phyloP scores from a whole-genome alignment of 2,113 vertebrate species.

The Callipepla squamata region DNA sequence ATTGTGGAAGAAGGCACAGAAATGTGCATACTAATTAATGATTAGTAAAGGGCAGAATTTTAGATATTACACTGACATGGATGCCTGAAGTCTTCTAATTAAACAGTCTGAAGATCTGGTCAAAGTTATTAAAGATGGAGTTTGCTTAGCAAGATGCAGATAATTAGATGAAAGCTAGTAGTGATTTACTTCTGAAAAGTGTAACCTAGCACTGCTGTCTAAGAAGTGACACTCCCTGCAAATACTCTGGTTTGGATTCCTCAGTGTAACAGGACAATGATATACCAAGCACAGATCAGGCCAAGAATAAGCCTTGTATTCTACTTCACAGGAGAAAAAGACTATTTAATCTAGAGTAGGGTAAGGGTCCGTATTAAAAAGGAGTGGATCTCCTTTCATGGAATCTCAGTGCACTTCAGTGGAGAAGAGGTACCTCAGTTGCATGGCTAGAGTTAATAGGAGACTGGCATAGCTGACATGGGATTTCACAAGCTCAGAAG shows the following conservation, averaged over 20 bases:
- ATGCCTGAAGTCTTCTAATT: slow-evolving; percentile 46
- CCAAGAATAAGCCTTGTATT: background rate
- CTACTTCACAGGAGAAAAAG: background rate
- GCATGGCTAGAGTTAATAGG: background rate
- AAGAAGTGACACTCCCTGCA: slow-evolving; percentile 13
- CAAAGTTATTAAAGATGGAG: slow-evolving; percentile 39
- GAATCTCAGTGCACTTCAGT: background rate
- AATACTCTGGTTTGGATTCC: background rate
- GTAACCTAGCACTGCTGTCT: background rate
- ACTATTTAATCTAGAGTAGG: background rate
- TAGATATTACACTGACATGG: background rate
- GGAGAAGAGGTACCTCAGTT: background rate
- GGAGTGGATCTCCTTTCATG: background rate
- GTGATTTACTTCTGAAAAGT: slow-evolving; percentile 26
- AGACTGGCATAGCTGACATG: background rate
- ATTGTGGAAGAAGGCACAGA: background rate
- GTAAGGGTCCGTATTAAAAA: background rate
- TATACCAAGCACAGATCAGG: background rate
- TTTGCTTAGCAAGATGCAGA: slow-evolving; percentile 27
- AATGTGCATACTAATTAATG: background rate
- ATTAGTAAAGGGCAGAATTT: slow-evolving; percentile 29
- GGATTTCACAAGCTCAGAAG: background rate
- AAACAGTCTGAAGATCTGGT: slow-evolving; percentile 34
- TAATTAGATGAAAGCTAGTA: slow-evolving; percentile 60
- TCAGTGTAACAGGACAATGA: background rate